Evolutionary conservation across 64 coral and sea anemone species (phyloP).

Genomic region (Platygyra sinensis): DNA sequence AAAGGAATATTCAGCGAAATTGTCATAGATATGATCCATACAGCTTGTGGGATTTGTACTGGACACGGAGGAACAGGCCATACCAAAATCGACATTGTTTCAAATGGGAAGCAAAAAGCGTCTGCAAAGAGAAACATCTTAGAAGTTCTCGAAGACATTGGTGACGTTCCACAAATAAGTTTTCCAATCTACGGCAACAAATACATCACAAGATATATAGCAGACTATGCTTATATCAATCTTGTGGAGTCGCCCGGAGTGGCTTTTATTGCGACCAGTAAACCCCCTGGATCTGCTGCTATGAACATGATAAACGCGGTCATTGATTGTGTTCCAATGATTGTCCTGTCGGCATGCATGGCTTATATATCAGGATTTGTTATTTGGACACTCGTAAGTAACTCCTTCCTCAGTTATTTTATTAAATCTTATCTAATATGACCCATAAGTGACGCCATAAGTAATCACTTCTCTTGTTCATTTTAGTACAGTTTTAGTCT

Average conservation of each 20-base stretch:
- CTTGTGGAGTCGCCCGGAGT: conserved; percentile 51
- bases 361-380: conserved; percentile 52
- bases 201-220: conserved; percentile 28
- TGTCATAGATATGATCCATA: conserved; percentile 29
- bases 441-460: no score
- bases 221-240: conserved; percentile 10
- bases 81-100: conserved; percentile 15
- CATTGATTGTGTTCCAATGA: not conserved
- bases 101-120: not conserved
- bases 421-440: not conserved
- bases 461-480: no score
- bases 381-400: conserved; percentile 49
- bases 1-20: conserved; percentile 23
- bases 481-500: no score
- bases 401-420: not conserved
- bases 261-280: conserved; percentile 1
- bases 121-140: conserved; percentile 21
- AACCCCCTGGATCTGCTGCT: not conserved
- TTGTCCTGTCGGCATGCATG: conserved; percentile 36
- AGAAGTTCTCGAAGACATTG: conserved; percentile 32
- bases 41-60: conserved; percentile 29
- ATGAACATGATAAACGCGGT: conserved; percentile 41
- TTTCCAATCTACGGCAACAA: conserved; percentile 68
- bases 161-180: conserved; percentile 22
- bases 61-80: not conserved